phyloP scores from a whole-genome alignment of 1,140 invertebrate genomes.

The Drosophila elegans region DNA sequence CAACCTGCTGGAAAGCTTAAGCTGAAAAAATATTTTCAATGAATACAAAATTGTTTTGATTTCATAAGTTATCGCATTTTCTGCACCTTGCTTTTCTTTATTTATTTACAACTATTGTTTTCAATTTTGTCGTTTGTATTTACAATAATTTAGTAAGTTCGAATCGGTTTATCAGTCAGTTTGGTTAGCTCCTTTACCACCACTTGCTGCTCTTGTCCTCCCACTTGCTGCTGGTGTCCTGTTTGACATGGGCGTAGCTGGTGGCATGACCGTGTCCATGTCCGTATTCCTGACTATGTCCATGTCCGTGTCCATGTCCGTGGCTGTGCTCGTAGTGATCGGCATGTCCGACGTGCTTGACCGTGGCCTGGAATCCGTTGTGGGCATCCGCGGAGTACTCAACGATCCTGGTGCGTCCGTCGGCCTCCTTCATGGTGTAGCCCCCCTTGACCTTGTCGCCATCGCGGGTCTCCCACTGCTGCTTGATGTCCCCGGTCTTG shows the following conservation, averaged over 20 bases:
- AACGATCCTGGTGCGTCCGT: conserved; percentile 87
- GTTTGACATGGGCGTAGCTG: conserved; percentile 74
- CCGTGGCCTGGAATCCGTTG: conserved; percentile 86
- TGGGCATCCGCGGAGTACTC: conserved; percentile 87
- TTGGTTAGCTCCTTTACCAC: conserved; percentile 47
- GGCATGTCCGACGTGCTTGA: conserved; percentile 86
- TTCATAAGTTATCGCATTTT: conserved; percentile 10
- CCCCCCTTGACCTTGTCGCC: conserved; percentile 88
- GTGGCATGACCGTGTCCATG: conserved; percentile 68
- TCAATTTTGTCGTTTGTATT: conserved; percentile 7
- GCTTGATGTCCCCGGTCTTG: conserved; percentile 90
- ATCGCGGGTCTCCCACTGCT: conserved; percentile 87
- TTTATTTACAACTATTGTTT: neutral
- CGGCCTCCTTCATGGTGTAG: conserved; percentile 87
- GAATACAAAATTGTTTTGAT: neutral
- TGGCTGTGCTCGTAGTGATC: conserved; percentile 67
- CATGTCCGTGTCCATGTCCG: conserved; percentile 35
- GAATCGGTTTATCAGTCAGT: neutral
- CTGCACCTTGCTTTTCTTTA: conserved; percentile 15
- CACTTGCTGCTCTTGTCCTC: conserved; percentile 60
- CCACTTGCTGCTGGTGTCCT: conserved; percentile 62
- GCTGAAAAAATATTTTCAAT: no score
- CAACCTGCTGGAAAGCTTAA: no score
- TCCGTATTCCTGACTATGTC: conserved; percentile 35
- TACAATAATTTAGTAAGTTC: conserved; percentile 5